Percentiles rank a stretch among this genome's conserved stretches.
Evolutionary conservation across 2,113 vertebrate genomes (phyloP).

Genomic region (Dipodomys ordii): DNA sequence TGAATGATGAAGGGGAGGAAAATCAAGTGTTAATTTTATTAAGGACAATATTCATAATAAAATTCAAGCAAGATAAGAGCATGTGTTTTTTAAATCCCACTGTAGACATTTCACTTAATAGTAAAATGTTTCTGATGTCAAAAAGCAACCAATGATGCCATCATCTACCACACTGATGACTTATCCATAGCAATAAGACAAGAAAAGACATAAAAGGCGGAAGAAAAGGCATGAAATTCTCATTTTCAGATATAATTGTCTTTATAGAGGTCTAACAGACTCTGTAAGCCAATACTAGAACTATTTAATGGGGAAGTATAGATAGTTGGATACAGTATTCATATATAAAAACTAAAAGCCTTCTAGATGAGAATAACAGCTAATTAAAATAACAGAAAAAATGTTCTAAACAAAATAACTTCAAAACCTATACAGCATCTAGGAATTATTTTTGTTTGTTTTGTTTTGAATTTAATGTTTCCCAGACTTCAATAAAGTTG

Average conservation of each 20-base stretch:
- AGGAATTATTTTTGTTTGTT: background rate
- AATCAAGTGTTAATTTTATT: background rate
- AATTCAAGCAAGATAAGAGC: background rate
- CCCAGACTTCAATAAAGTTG: too few relatives aligned
- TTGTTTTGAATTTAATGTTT: too few relatives aligned
- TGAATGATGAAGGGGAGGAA: background rate
- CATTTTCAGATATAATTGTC: background rate
- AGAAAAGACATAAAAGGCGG: background rate
- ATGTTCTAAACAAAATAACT: background rate
- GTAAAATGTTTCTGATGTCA: background rate
- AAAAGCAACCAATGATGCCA: background rate
- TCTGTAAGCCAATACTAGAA: background rate
- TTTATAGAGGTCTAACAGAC: background rate
- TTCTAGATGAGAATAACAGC: background rate
- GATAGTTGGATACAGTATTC: background rate
- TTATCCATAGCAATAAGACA: background rate
- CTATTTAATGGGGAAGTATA: background rate
- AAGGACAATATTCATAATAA: conserved; percentile 17
- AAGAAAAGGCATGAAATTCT: background rate
- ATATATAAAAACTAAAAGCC: conserved; percentile 11
- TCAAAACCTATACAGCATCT: background rate
- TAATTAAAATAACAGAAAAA: background rate
- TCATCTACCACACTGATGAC: background rate
- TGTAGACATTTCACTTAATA: background rate
- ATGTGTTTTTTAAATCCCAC: background rate